Base-by-base conservation (phyloP, 2,888 invertebrate genomes). In the Chloroclystis v-ata region DNA sequence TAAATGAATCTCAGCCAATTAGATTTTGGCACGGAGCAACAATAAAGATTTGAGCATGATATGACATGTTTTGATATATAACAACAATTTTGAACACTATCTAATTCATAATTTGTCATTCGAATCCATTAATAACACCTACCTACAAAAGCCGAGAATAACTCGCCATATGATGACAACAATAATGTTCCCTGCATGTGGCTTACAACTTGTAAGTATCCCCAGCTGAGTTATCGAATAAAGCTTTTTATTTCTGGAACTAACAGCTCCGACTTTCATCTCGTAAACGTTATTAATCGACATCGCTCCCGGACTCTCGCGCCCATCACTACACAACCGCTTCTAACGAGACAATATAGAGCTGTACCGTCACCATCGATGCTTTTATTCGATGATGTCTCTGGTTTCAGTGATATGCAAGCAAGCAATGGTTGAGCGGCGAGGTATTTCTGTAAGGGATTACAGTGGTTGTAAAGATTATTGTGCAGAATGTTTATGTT, bases 251-350 rank as follows among this genome's bases (percentile, higher is more conserved):
- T 85, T 84, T 85, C 75, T 84, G 82, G 81, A 82, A 77, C 78
- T 76, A 54, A 57, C 57, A 51, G 50, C 48, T 43, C 76, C 81
- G 77, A 80, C 84, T 85, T 84, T 85, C 84, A 83, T 85, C 82
- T 84, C 83, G 82, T 84, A 85, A 84, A 83, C 74, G 80, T 83
- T 85, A 85, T 85, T 84, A 86, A 85, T 85, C 82, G 83, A 78
- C 81, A 78, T 61, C 65, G 78, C 85, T 84, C 82, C 84, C 77
- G 83, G 74, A 69, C 68, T 69, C 69, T 74, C 72, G 65, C 61
- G 61, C 62, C 59, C 67, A 59, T 63, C 70, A 68, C 75, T 67
- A 63, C 16, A 49, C 13, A 38, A 30, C 29, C 20, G 50, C 47
- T 40, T 43, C 37, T 24, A 13, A 43, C 42, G 25, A 11, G 16